These are phyloP conservation scores for Eurytoma californica DNA, from an alignment of 2,888 invertebrate genomes.

Conservation along the genomic window DNA sequence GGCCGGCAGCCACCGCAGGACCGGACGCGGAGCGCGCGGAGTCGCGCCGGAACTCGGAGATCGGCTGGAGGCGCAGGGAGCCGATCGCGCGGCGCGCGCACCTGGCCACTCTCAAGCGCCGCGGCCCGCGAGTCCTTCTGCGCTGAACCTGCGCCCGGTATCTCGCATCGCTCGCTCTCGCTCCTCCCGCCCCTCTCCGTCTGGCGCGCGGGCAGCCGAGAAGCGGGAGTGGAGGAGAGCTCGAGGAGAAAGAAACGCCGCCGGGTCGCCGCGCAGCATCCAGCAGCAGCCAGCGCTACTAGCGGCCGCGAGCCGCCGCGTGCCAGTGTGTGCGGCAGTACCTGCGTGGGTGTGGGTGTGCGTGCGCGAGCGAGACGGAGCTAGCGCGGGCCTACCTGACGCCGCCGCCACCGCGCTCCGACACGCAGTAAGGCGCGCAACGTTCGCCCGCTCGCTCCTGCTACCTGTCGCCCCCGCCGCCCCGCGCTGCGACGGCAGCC, in stretches of 20 bases:
- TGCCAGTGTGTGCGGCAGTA: slow-evolving; percentile 56
- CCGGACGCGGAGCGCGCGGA: slow-evolving; percentile 15
- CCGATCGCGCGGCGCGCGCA: not conserved
- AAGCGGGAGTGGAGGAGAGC: slow-evolving; percentile 55
- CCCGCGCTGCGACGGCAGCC: not conserved
- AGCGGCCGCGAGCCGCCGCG: slow-evolving; percentile 71
- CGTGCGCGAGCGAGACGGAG: slow-evolving; percentile 66
- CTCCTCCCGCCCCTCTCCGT: slow-evolving; percentile 48
- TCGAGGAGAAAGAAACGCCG: slow-evolving; percentile 59
- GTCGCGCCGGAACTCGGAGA: not conserved
- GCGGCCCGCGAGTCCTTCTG: slow-evolving; percentile 56
- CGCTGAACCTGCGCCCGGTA: slow-evolving; percentile 51
- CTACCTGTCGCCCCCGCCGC: slow-evolving; percentile 9
- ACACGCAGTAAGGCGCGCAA: slow-evolving; percentile 73
- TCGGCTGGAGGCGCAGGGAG: slow-evolving; percentile 4
- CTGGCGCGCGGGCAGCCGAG: slow-evolving; percentile 70
- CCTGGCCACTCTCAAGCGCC: not conserved
- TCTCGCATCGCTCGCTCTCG: slow-evolving; percentile 47
- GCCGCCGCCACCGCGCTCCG: slow-evolving; percentile 65
- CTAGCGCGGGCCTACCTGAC: slow-evolving; percentile 72
- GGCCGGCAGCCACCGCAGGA: slow-evolving; percentile 21
- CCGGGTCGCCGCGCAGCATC: slow-evolving; percentile 68
- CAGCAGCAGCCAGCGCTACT: slow-evolving; percentile 75
- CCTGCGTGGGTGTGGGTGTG: slow-evolving; percentile 50
- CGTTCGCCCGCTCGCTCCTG: slow-evolving; percentile 54